Conservation (phyloP, 53 echinoderm and acorn worm species). For the Holothuria scabra region DNA sequence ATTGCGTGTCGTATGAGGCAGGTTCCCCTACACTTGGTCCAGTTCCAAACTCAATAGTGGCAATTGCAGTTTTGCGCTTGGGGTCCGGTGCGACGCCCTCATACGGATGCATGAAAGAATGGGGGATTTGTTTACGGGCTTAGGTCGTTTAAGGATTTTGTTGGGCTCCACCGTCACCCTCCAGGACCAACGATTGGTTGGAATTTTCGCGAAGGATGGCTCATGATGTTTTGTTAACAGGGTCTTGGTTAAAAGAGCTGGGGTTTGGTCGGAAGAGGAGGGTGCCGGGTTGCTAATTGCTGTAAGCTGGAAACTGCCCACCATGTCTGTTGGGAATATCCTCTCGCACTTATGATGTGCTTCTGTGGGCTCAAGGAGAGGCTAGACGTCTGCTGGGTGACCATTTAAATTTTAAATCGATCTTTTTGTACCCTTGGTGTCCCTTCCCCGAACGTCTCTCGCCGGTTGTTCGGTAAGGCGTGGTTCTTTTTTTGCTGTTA, state of each 20-base stretch:
- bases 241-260: constrained; percentile 10
- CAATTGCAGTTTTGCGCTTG: neutral
- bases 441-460: neutral
- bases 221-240: constrained; percentile 16
- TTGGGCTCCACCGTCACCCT: neutral
- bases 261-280: constrained; percentile 1
- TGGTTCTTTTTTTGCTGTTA: constrained; percentile 1
- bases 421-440: neutral
- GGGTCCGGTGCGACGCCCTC: neutral
- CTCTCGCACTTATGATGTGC: neutral
- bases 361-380: constrained; percentile 16
- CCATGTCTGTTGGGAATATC: constrained; percentile 46
- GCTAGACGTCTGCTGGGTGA: neutral
- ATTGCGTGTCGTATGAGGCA: no score
- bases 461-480: neutral
- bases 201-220: neutral
- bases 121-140: neutral
- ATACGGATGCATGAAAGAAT: neutral
- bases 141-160: neutral
- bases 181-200: neutral
- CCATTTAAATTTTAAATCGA: neutral
- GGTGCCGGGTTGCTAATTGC: constrained; percentile 21
- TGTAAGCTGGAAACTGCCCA: neutral
- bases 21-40: neutral
- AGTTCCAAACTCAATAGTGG: constrained; percentile 30